These are phyloP conservation scores for Dallia pectoralis DNA, from an alignment of 2,797 vertebrate genomes.

Conservation along the genomic window DNA sequence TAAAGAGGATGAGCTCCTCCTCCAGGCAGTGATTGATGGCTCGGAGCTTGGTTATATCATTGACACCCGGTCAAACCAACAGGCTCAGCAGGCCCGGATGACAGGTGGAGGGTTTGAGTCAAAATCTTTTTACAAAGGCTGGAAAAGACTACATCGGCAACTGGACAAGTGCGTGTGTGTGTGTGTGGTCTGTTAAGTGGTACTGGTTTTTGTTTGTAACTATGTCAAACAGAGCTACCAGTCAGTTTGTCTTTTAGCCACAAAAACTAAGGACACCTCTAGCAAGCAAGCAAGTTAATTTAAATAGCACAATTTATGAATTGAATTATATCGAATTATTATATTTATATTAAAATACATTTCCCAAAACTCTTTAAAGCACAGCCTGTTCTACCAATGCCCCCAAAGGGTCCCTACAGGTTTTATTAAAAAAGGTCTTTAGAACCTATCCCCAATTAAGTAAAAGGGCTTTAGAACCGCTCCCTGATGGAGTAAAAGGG, in stretches of 20 bases:
- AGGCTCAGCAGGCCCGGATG: constrained; percentile 80
- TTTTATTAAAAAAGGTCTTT: too few relatives aligned
- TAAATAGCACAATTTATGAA: too few relatives aligned
- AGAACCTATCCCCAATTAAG: too few relatives aligned
- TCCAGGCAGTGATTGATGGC: constrained; percentile 65
- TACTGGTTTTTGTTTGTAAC: not conserved
- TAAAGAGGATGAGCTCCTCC: constrained; percentile 79
- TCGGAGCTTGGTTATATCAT: constrained; percentile 76
- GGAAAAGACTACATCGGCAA: constrained; percentile 79
- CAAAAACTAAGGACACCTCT: not conserved
- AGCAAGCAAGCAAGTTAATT: too few relatives aligned
- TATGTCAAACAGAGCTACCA: not conserved
- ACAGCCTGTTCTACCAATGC: too few relatives aligned
- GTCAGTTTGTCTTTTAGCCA: not conserved
- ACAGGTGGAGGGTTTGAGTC: constrained; percentile 80
- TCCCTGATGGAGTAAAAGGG: too few relatives aligned
- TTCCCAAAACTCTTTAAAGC: too few relatives aligned
- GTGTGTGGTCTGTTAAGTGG: constrained; percentile 7
- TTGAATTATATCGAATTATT: too few relatives aligned
- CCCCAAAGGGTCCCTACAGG: too few relatives aligned
- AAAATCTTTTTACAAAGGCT: constrained; percentile 74
- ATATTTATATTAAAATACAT: too few relatives aligned
- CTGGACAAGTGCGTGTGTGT: constrained; percentile 77
- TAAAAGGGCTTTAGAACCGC: too few relatives aligned
- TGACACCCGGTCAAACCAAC: constrained; percentile 80